A percentile compares a stretch with the other conserved stretches of the same genome.
Evolutionary conservation across 2,797 vertebrate species (phyloP).

Genomic region (Hippopotamyrus pictus): DNA sequence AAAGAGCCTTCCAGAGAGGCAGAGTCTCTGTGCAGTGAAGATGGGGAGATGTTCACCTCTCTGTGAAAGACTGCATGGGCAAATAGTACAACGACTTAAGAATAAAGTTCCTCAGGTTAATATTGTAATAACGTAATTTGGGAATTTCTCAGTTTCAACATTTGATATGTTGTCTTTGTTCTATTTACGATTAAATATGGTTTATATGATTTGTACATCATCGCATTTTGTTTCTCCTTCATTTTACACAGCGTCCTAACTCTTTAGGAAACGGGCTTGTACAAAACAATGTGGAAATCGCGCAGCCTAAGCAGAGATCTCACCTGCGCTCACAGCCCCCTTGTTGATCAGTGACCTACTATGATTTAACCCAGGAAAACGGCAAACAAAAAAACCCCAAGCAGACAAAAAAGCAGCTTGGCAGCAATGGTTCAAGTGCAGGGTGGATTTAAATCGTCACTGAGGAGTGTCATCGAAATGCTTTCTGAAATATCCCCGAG

Average conservation of each 20-base stretch:
- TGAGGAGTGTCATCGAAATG: conserved; percentile 43
- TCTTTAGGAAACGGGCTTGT: not conserved
- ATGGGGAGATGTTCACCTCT: not conserved
- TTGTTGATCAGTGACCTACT: conserved; percentile 50
- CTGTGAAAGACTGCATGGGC: not conserved
- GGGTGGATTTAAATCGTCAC: conserved; percentile 40
- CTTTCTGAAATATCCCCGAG: conserved; percentile 11
- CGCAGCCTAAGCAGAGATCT: not conserved
- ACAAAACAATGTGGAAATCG: not conserved
- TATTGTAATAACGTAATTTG: not conserved
- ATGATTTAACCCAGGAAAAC: conserved; percentile 35
- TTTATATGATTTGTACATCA: not conserved
- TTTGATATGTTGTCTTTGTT: not conserved
- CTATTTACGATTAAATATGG: not conserved
- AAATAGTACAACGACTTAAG: not conserved
- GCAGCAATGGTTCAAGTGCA: not conserved
- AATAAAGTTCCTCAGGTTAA: not conserved
- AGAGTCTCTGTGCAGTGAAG: not conserved
- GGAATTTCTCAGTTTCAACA: not conserved
- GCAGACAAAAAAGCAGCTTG: conserved; percentile 23
- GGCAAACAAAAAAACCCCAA: not conserved
- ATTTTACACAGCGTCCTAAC: not conserved
- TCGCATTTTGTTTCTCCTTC: not conserved
- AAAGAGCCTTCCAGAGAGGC: not conserved
- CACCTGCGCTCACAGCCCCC: conserved; percentile 8